Conservation (phyloP, 2,888 invertebrate genomes). For the Harpalus rubripes region DNA sequence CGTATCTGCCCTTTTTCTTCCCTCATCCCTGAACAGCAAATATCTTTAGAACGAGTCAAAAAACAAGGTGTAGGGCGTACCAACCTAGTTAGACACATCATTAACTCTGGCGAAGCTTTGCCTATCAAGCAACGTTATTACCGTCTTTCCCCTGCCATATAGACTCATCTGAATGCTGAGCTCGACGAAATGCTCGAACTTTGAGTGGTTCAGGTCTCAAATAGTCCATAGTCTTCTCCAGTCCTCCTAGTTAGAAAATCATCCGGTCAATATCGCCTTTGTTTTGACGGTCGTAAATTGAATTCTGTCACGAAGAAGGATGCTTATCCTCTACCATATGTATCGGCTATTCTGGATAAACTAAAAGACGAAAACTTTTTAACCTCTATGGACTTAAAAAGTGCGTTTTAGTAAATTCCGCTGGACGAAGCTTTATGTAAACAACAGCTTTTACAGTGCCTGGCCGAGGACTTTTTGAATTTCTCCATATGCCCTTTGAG, state of each 20-base stretch:
- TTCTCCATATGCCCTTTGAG: slow-evolving; percentile 69
- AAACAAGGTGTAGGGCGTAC: slow-evolving; percentile 16
- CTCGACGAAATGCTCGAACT: background rate
- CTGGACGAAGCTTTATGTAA: background rate
- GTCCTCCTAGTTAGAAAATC: background rate
- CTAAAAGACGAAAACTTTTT: background rate
- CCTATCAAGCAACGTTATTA: slow-evolving; percentile 69
- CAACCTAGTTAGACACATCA: background rate
- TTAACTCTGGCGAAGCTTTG: slow-evolving; percentile 65
- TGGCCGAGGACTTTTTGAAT: slow-evolving; percentile 39
- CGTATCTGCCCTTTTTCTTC: too few species aligned
- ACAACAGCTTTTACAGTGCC: background rate
- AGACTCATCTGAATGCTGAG: slow-evolving; percentile 22
- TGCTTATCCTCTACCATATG: slow-evolving; percentile 62
- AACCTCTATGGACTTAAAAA: slow-evolving; percentile 38
- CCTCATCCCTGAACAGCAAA: too few species aligned
- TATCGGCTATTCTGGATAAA: background rate
- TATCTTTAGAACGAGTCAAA: background rate
- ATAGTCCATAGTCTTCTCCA: background rate
- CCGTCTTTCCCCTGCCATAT: slow-evolving; percentile 68
- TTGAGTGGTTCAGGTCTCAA: background rate
- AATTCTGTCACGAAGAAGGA: slow-evolving; percentile 2
- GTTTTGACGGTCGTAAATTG: background rate
- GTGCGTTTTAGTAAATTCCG: slow-evolving; percentile 70
- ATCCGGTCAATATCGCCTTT: background rate